Evolutionary conservation across 1,140 invertebrate species (phyloP).

Genomic region (Neuroterus valhalla): DNA sequence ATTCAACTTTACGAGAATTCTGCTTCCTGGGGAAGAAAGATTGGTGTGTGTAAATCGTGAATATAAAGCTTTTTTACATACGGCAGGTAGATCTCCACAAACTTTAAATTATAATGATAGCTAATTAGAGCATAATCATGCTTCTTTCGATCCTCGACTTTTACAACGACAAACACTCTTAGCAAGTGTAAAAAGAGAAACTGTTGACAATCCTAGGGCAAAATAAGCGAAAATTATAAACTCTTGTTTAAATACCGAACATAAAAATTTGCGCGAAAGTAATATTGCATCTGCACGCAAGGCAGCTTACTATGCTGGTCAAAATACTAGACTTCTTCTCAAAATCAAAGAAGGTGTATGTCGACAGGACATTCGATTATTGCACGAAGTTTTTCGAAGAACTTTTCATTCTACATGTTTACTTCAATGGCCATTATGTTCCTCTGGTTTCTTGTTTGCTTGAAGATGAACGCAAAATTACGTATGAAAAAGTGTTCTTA

Average conservation of each 20-base stretch:
- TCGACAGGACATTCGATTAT: constrained; percentile 29
- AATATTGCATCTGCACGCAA: not conserved
- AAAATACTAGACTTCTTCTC: not conserved
- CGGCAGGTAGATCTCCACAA: no score
- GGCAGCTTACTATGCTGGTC: not conserved
- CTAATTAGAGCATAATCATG: no score
- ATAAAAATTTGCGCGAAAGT: not conserved
- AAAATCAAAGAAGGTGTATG: not conserved
- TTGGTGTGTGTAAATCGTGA: no score
- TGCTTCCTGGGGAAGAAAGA: no score
- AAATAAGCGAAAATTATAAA: not conserved
- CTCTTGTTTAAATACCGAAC: not conserved
- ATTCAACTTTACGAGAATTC: no score
- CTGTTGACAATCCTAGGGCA: no score
- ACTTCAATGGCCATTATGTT: not conserved
- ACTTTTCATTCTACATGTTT: not conserved
- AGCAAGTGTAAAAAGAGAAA: no score
- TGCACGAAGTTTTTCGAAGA: constrained; percentile 22
- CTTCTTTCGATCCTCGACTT: no score
- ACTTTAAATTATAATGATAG: no score
- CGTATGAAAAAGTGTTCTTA: not conserved
- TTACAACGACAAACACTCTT: no score
- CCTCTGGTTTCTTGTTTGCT: not conserved
- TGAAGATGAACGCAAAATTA: not conserved
- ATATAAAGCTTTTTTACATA: no score